A percentile compares a stretch with the other conserved stretches of the same genome.
These are phyloP conservation scores for Coelopa pilipes DNA, from an alignment of 2,888 invertebrate genomes.

Conservation along the genomic window DNA sequence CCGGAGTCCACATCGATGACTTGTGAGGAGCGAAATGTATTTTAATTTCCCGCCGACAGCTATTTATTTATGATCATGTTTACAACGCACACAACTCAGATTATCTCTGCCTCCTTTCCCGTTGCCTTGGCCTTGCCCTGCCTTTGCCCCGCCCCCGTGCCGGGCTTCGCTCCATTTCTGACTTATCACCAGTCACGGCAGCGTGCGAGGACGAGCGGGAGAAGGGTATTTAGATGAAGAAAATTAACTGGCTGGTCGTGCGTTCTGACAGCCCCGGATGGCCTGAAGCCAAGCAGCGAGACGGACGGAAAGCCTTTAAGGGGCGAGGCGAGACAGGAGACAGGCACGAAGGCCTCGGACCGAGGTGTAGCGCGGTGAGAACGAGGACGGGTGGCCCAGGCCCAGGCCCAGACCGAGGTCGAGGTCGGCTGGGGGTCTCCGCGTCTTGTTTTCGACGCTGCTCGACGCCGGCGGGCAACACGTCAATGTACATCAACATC, in stretches of 20 bases:
- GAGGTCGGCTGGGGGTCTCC: too few species aligned
- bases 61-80: conserved; percentile 58
- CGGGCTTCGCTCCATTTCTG: not conserved
- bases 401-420: not conserved
- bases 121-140: too few species aligned
- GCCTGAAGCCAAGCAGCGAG: not conserved
- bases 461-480: too few species aligned
- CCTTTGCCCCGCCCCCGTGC: not conserved
- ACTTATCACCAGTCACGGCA: not conserved
- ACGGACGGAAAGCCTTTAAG: not conserved
- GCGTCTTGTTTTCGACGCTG: too few species aligned
- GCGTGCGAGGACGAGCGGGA: not conserved
- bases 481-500: too few species aligned
- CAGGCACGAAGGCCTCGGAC: not conserved
- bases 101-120: too few species aligned
- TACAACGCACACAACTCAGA: conserved; percentile 32
- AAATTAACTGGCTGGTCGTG: not conserved
- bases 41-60: conserved; percentile 58
- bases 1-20: not conserved
- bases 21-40: conserved; percentile 56
- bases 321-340: not conserved
- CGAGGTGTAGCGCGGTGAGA: too few species aligned
- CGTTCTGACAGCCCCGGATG: not conserved
- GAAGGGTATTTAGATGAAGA: not conserved
- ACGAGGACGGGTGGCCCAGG: too few species aligned